These are phyloP conservation scores for Chamaea fasciata DNA, from an alignment of 2,113 vertebrate species.

Conservation along the genomic window DNA sequence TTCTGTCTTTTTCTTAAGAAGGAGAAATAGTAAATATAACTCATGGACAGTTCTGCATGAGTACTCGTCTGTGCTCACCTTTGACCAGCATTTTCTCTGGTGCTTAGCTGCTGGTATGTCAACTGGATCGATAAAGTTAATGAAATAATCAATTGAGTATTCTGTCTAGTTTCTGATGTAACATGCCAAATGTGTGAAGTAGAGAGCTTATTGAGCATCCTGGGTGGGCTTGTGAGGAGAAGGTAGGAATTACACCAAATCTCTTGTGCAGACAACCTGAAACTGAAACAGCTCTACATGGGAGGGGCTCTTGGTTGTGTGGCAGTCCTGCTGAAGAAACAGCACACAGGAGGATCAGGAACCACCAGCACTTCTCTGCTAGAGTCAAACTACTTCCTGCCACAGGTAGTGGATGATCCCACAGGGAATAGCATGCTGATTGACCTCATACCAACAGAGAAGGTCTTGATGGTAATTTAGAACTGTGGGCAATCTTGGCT, in stretches of 20 bases:
- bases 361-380: rapidly evolving
- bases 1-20: neutral
- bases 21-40: neutral
- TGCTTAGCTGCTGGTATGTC: neutral
- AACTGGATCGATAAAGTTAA: neutral
- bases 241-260: neutral
- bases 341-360: neutral
- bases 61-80: neutral
- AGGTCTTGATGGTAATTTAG: neutral
- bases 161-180: neutral
- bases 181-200: neutral
- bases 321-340: rapidly evolving
- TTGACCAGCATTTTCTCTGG: neutral
- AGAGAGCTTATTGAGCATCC: neutral
- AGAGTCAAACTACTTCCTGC: neutral
- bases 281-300: neutral
- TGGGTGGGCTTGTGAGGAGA: neutral
- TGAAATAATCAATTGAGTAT: neutral
- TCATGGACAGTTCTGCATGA: neutral
- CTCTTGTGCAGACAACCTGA: neutral
- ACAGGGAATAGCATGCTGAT: neutral
- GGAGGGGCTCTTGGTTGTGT: neutral
- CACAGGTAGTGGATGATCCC: too few species aligned
- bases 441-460: neutral
- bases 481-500: neutral